Evolutionary conservation across 2,888 invertebrate genomes (phyloP).

Genomic region (Meghimatium bilineatum): DNA sequence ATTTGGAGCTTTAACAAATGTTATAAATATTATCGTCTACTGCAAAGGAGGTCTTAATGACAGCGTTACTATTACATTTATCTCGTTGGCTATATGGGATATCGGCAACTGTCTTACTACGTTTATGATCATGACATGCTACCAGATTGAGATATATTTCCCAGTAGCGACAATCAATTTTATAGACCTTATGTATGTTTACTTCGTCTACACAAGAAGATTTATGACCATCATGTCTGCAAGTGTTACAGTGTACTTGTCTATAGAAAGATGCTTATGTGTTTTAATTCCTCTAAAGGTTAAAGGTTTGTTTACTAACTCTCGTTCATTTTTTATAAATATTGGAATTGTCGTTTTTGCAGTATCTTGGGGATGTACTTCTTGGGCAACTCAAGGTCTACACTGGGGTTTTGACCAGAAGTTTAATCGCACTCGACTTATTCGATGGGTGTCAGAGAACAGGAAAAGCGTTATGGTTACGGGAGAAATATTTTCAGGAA

Average conservation of each 20-base stretch:
- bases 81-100: background rate
- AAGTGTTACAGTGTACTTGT: background rate
- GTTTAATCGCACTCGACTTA: background rate
- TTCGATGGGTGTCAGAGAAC: background rate
- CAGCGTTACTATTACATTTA: background rate
- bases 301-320: background rate
- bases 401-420: background rate
- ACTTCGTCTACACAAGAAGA: background rate
- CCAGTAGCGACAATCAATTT: background rate
- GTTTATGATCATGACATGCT: background rate
- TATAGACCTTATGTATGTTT: background rate
- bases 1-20: background rate
- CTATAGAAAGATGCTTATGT: slow-evolving; percentile 9
- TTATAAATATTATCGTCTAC: slow-evolving; percentile 13
- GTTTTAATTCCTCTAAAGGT: background rate
- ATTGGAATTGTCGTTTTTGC: background rate
- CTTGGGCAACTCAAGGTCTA: slow-evolving; percentile 2
- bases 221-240: background rate
- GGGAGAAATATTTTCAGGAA: background rate
- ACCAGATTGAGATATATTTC: background rate
- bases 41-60: background rate
- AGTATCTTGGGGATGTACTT: background rate
- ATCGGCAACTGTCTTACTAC: background rate
- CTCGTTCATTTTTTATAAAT: background rate
- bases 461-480: background rate